Conservation (phyloP, 2,888 invertebrate genomes). For the Smittia aterrima region DNA sequence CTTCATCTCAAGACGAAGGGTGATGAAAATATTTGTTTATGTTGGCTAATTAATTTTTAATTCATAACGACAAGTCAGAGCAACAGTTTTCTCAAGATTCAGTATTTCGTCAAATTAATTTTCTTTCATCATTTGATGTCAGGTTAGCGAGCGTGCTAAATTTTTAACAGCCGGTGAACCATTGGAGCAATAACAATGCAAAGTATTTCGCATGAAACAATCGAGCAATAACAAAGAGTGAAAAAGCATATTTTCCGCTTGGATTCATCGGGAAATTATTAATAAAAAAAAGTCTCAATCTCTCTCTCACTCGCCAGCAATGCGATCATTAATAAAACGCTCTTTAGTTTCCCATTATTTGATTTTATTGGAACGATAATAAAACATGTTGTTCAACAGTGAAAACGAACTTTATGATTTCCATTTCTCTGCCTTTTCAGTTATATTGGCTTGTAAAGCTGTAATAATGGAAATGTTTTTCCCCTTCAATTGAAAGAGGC, state of each 20-base stretch:
- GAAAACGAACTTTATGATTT: slow-evolving; percentile 36
- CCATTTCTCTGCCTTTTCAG: neutral
- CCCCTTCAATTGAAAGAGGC: neutral
- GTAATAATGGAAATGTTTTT: slow-evolving; percentile 14
- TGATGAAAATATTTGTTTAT: slow-evolving; percentile 25
- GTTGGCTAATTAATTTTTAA: slow-evolving; percentile 41
- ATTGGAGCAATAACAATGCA: no score
- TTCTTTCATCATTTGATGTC: neutral
- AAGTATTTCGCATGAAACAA: neutral
- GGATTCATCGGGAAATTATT: slow-evolving; percentile 10
- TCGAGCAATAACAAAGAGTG: slow-evolving; percentile 8
- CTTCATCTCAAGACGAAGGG: neutral
- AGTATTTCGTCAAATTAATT: slow-evolving; percentile 34
- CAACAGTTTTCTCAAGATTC: neutral
- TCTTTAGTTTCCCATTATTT: slow-evolving; percentile 34
- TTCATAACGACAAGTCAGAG: neutral
- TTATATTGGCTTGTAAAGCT: slow-evolving; percentile 8
- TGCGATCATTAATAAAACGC: slow-evolving; percentile 30
- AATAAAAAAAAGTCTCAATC: neutral
- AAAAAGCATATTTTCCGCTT: slow-evolving; percentile 22
- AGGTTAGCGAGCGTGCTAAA: no score
- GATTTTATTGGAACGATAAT: slow-evolving; percentile 34
- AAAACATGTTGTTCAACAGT: slow-evolving; percentile 22
- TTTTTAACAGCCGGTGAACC: no score
- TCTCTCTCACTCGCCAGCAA: neutral